phyloP scores from a whole-genome alignment of 2,888 invertebrate species.

The Apoderus coryli region DNA sequence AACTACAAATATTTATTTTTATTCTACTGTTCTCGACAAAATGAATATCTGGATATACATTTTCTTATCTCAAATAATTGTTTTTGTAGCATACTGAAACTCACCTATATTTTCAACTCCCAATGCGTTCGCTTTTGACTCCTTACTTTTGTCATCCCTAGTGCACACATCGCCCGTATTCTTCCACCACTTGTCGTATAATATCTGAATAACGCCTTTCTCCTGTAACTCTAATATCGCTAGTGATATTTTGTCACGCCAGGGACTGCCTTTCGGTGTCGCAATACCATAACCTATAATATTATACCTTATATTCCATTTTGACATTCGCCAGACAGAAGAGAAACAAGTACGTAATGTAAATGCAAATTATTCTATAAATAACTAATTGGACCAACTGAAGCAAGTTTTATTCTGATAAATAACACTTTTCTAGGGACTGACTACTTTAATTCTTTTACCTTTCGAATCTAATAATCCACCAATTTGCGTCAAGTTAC shows the following conservation, averaged over 20 bases:
- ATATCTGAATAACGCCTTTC: conserved; percentile 80
- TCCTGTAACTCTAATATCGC: conserved; percentile 92
- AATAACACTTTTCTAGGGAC: too few species aligned
- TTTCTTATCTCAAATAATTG: too few species aligned
- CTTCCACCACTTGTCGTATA: conserved; percentile 99
- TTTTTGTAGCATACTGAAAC: too few species aligned
- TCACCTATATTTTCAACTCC: conserved; percentile 79
- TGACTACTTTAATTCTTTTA: neutral
- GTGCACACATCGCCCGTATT: conserved; percentile 86
- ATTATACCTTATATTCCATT: too few species aligned
- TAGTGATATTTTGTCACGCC: conserved; percentile 92
- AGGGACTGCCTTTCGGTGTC: conserved; percentile 87
- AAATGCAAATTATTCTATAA: too few species aligned
- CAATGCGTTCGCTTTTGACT: conserved; percentile 83
- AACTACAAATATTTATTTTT: too few species aligned
- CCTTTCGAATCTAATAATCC: conserved; percentile 70
- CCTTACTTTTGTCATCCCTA: conserved; percentile 74
- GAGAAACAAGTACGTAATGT: too few species aligned
- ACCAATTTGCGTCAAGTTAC: conserved; percentile 94
- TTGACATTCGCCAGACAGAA: too few species aligned
- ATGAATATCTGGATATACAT: too few species aligned
- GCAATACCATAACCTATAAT: conserved; percentile 77
- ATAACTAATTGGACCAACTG: too few species aligned
- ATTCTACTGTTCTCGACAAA: too few species aligned
- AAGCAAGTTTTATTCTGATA: too few species aligned